Percentiles rank a stretch among this genome's conserved stretches.
Conservation (phyloP, 1,140 invertebrate species). For the Heliothis subflexa region DNA sequence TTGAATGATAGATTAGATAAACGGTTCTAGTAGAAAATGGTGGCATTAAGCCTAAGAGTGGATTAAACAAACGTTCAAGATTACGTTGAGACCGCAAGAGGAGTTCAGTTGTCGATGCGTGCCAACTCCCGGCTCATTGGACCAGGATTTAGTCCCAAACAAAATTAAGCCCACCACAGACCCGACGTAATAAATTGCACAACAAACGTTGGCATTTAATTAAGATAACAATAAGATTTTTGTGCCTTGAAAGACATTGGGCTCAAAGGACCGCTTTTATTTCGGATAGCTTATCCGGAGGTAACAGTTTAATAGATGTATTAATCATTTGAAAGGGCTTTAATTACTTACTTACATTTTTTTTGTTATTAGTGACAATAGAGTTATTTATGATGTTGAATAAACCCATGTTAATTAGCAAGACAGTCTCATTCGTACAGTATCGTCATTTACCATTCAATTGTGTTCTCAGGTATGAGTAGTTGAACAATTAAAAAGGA, state of each 20-base stretch:
- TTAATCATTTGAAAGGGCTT: not conserved
- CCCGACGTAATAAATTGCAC: constrained; percentile 33
- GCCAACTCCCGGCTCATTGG: constrained; percentile 35
- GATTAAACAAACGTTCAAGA: constrained; percentile 43
- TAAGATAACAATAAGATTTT: constrained; percentile 31
- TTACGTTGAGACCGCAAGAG: constrained; percentile 27
- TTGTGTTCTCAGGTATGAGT: no score
- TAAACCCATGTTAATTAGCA: no score
- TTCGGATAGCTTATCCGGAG: not conserved
- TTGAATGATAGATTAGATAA: constrained; percentile 13
- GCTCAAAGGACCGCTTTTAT: not conserved
- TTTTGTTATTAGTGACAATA: no score
- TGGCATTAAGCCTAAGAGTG: not conserved
- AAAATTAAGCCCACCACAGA: constrained; percentile 43
- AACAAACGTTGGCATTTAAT: constrained; percentile 41
- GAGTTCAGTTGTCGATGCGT: constrained; percentile 40
- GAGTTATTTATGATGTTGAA: no score
- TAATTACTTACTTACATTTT: no score
- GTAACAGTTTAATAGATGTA: not conserved
- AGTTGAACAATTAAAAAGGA: no score
- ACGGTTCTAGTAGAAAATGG: not conserved
- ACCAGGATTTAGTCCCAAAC: constrained; percentile 25
- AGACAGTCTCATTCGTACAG: no score
- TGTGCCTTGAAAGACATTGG: not conserved
- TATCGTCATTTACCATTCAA: no score